A percentile compares a stretch with the other conserved stretches of the same genome.
These are phyloP conservation scores for Poecilobothrus nobilitatus DNA, from an alignment of 2,888 invertebrate species.

Conservation along the genomic window DNA sequence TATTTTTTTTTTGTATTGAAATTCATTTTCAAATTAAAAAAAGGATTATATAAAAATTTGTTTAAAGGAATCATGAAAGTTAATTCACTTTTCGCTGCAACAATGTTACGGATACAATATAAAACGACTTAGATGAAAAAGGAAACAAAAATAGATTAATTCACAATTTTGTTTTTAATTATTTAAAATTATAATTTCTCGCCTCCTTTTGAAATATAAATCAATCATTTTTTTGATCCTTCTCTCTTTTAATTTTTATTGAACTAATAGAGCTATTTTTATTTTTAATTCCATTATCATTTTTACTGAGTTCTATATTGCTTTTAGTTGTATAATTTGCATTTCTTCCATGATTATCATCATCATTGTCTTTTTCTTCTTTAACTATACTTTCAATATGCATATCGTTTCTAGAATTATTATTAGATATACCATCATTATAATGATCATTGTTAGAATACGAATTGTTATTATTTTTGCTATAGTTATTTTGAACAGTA, in stretches of 20 bases:
- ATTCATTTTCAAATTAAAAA: no score
- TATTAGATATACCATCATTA: background rate
- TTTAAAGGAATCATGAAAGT: no score
- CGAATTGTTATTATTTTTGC: background rate
- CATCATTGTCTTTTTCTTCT: background rate
- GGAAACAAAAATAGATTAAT: no score
- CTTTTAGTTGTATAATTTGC: background rate
- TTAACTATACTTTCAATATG: background rate
- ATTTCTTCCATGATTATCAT: background rate
- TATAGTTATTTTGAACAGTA: slow-evolving; percentile 10
- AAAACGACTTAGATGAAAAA: no score
- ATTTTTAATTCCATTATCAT: background rate
- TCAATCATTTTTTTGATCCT: background rate
- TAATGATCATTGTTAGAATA: background rate
- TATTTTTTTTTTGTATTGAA: no score
- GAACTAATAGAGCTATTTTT: background rate
- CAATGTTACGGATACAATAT: no score
- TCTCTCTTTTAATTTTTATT: background rate
- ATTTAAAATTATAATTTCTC: no score
- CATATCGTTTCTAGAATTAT: background rate
- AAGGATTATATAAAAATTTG: no score
- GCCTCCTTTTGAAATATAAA: background rate
- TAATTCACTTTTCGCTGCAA: no score
- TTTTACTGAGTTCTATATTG: background rate
- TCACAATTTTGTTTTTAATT: no score